A percentile compares a stretch with the other conserved stretches of the same genome.
Conservation (phyloP, 1,140 invertebrate species). For the Rhopalosiphum maidis region DNA sequence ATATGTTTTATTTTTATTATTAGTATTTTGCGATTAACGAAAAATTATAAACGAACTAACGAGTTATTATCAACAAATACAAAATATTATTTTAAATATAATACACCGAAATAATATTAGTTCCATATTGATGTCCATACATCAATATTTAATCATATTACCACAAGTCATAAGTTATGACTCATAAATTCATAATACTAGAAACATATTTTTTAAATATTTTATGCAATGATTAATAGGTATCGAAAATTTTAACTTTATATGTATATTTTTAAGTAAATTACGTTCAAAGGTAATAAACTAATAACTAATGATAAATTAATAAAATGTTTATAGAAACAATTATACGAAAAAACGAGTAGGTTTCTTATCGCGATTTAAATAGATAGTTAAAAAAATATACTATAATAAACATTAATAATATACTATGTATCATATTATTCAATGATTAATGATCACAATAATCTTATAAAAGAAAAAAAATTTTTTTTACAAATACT, state of each 20-base stretch:
- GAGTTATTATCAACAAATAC: neutral
- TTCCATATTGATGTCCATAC: neutral
- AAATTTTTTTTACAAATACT: neutral
- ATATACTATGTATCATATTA: neutral
- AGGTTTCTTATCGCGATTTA: neutral
- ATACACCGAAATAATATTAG: neutral
- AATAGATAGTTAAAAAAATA: neutral
- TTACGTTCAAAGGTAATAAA: neutral
- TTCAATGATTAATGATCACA: neutral
- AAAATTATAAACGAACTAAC: neutral
- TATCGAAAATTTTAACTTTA: neutral
- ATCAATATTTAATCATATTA: neutral
- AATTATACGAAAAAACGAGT: neutral
- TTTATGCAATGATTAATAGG: no score
- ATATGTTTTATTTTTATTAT: neutral
- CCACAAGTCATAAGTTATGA: neutral
- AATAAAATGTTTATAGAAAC: neutral
- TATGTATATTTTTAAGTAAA: neutral
- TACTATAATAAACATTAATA: neutral
- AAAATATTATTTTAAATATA: neutral
- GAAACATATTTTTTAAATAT: no score
- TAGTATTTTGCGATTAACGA: neutral
- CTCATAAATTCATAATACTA: neutral
- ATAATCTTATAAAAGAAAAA: neutral
- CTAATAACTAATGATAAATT: neutral